Percentiles rank a stretch among this genome's conserved stretches.
Conservation (phyloP, 2,888 invertebrate species). For the Trypoxylon attenuatum region DNA sequence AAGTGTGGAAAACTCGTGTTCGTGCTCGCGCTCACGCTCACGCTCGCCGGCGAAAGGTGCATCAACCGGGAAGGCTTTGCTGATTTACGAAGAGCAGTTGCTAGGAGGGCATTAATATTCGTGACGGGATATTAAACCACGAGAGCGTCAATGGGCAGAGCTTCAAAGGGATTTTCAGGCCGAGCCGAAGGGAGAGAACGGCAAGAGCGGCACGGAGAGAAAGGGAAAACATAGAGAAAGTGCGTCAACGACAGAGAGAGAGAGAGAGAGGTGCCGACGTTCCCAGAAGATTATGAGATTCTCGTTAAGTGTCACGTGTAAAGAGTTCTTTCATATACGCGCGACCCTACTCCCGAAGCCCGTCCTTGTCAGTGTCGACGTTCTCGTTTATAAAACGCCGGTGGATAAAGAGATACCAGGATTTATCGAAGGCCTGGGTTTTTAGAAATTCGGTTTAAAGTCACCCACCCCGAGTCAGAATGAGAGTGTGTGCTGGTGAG, state of each 20-base stretch:
- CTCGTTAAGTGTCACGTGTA: slow-evolving; percentile 63
- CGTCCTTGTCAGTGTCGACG: slow-evolving; percentile 4
- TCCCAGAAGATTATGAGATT: slow-evolving; percentile 67
- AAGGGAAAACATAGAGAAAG: not conserved
- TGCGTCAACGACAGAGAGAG: slow-evolving; percentile 3
- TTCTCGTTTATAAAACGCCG: slow-evolving; percentile 46
- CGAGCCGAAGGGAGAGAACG: slow-evolving; percentile 4
- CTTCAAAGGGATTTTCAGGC: slow-evolving; percentile 54
- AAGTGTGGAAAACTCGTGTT: slow-evolving; percentile 34
- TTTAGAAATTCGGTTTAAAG: slow-evolving; percentile 35
- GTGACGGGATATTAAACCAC: slow-evolving; percentile 60
- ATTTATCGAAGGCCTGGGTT: slow-evolving; percentile 42
- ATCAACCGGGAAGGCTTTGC: slow-evolving; percentile 41
- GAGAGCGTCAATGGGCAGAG: slow-evolving; percentile 55
- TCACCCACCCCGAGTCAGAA: slow-evolving; percentile 3
- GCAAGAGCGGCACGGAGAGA: not conserved
- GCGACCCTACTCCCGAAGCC: slow-evolving; percentile 20
- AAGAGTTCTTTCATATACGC: slow-evolving; percentile 54
- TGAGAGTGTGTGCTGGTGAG: not conserved
- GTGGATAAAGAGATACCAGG: slow-evolving; percentile 38
- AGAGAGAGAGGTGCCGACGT: slow-evolving; percentile 30
- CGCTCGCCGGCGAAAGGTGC: too few relatives aligned
- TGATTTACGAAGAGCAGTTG: slow-evolving; percentile 57
- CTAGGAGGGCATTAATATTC: slow-evolving; percentile 58
- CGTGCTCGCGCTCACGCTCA: too few relatives aligned